A percentile compares a stretch with the other conserved stretches of the same genome.
Evolutionary conservation across 2,113 vertebrate species (phyloP).

Genomic region (Murina feae): DNA sequence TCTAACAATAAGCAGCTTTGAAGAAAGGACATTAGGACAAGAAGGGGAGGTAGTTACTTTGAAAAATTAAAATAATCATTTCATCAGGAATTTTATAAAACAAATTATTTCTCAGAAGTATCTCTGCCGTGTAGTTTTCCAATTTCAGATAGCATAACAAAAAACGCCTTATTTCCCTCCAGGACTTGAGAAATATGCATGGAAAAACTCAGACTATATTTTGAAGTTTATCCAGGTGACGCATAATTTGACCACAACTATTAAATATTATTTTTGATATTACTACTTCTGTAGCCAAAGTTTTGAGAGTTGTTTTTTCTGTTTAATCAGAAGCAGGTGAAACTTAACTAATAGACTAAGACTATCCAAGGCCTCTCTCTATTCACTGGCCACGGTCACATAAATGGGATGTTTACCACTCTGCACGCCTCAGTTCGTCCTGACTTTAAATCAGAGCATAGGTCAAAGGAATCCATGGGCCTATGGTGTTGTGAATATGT

Average conservation of each 20-base stretch:
- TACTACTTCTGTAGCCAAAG: not conserved
- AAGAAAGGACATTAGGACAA: conserved; percentile 40
- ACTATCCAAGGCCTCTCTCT: not conserved
- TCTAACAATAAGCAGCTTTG: conserved; percentile 61
- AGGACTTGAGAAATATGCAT: not conserved
- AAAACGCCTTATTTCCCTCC: not conserved
- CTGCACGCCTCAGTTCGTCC: not conserved
- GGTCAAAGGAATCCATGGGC: not conserved
- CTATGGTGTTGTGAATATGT: not conserved
- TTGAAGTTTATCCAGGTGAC: conserved; percentile 37
- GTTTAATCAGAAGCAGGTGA: conserved; percentile 28
- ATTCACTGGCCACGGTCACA: not conserved
- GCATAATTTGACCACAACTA: not conserved
- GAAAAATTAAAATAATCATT: conserved; percentile 17
- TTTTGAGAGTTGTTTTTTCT: not conserved
- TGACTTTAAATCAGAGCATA: not conserved
- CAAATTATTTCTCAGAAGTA: conserved; percentile 30
- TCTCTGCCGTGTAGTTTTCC: conserved; percentile 21
- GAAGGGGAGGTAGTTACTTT: conserved; percentile 64
- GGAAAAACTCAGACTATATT: conserved; percentile 38
- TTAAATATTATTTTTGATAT: conserved; percentile 7
- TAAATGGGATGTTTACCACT: not conserved
- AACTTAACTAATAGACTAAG: not conserved
- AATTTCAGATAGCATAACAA: conserved; percentile 31
- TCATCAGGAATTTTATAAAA: conserved; percentile 54